These are phyloP conservation scores for Pantherophis alleghaniensis DNA, from an alignment of 2,797 vertebrate species.

Conservation along the genomic window DNA sequence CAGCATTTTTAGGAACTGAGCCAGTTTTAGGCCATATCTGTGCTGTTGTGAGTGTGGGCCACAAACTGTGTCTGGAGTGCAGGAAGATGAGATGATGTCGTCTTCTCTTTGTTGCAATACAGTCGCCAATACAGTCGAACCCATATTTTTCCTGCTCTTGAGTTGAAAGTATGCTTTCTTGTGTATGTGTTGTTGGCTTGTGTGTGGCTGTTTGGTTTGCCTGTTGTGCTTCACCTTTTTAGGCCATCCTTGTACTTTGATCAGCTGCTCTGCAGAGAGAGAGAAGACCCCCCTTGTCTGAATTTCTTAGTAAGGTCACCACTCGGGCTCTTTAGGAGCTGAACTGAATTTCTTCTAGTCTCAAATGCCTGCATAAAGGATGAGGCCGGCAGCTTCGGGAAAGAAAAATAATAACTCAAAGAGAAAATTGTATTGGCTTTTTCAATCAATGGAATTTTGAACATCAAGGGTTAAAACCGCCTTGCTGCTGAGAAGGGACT, in stretches of 20 bases:
- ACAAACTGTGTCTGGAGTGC: background rate
- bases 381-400: background rate
- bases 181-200: background rate
- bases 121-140: background rate
- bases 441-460: background rate
- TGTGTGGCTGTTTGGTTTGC: background rate
- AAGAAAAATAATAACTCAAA: background rate
- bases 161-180: background rate
- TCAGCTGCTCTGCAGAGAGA: background rate
- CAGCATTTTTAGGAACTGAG: background rate
- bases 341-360: background rate
- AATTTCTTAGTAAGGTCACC: background rate
- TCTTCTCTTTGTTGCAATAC: background rate
- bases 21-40: background rate
- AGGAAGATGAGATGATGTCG: background rate
- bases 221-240: background rate
- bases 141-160: background rate
- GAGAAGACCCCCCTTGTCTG: background rate
- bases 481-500: background rate
- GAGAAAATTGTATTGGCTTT: background rate
- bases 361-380: background rate
- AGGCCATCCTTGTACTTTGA: background rate
- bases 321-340: background rate
- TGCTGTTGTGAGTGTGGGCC: background rate
- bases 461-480: background rate